Conservation (phyloP, 2,888 invertebrate species). For the Netelia inedita region DNA sequence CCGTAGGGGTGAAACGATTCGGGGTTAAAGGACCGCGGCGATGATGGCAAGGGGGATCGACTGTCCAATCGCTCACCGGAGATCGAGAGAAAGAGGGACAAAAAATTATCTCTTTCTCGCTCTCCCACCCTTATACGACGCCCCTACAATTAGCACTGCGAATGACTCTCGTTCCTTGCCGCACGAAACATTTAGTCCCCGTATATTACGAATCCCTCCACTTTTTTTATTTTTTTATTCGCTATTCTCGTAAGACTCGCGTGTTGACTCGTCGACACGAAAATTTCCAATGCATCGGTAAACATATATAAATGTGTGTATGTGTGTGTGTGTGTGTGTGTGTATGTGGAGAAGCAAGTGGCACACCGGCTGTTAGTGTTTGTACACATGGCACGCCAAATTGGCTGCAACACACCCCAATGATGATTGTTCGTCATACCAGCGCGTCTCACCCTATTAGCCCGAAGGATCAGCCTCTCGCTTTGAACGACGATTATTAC, state of each 20-base stretch:
- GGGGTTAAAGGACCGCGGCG: slow-evolving; percentile 58
- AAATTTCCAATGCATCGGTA: no score
- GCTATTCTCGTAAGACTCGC: neutral
- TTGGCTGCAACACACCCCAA: slow-evolving; percentile 56
- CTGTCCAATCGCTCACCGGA: slow-evolving; percentile 45
- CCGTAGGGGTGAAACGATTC: slow-evolving; percentile 63
- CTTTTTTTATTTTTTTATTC: neutral
- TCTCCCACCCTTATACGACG: slow-evolving; percentile 69
- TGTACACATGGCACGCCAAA: slow-evolving; percentile 82
- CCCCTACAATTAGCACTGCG: slow-evolving; percentile 83
- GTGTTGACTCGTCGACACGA: neutral
- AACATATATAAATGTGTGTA: neutral
- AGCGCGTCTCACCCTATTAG: slow-evolving; percentile 1
- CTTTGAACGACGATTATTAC: slow-evolving; percentile 73
- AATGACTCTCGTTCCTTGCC: slow-evolving; percentile 76
- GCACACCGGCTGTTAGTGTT: slow-evolving; percentile 83
- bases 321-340: neutral
- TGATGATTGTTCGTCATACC: slow-evolving; percentile 44
- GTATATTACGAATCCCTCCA: neutral
- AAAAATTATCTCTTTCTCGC: slow-evolving; percentile 39
- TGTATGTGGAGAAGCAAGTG: slow-evolving; percentile 70
- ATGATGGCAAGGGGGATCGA: slow-evolving; percentile 39
- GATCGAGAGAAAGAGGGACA: slow-evolving; percentile 33
- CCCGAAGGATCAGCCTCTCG: slow-evolving; percentile 31
- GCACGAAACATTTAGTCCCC: slow-evolving; percentile 53